Conservation (phyloP, 1,140 invertebrate species). For the Drosophila hydei region DNA sequence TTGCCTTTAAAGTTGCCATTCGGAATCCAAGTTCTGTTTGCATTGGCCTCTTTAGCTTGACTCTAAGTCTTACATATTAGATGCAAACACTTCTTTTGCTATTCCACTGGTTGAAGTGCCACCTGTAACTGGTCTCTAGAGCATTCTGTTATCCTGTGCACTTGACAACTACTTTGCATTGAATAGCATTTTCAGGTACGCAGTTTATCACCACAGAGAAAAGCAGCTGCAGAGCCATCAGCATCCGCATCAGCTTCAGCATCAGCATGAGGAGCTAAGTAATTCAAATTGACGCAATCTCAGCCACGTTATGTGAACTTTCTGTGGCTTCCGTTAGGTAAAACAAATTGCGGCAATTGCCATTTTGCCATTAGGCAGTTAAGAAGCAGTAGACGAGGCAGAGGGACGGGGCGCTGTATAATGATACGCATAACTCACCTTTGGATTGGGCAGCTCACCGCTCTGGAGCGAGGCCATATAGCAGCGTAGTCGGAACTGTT, state of each 20-base stretch:
- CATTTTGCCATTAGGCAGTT: slow-evolving; percentile 17
- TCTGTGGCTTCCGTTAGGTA: slow-evolving; percentile 20
- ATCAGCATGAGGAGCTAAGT: slow-evolving; percentile 31
- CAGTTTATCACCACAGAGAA: slow-evolving; percentile 39
- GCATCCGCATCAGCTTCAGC: background rate
- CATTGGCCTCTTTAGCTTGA: too few relatives aligned
- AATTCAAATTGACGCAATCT: slow-evolving; percentile 52
- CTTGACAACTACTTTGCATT: slow-evolving; percentile 50
- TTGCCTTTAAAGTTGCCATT: background rate
- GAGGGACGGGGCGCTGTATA: background rate
- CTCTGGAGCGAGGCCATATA: slow-evolving; percentile 98
- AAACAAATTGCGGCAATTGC: slow-evolving; percentile 44
- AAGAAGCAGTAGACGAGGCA: background rate
- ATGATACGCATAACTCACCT: slow-evolving; percentile 87
- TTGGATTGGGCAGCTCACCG: slow-evolving; percentile 98
- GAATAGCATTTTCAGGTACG: slow-evolving; percentile 45
- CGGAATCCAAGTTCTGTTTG: too few relatives aligned
- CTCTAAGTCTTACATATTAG: too few relatives aligned
- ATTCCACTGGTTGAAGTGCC: background rate
- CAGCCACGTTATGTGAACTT: slow-evolving; percentile 47
- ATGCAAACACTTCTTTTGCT: background rate
- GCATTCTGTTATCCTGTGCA: slow-evolving; percentile 22
- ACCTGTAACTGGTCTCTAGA: slow-evolving; percentile 23
- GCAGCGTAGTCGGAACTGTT: slow-evolving; percentile 97
- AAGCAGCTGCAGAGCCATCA: slow-evolving; percentile 6